phyloP scores from a whole-genome alignment of 30 jellyfish, hydroid and myxozoan species.

The Aurelia coerulea region DNA sequence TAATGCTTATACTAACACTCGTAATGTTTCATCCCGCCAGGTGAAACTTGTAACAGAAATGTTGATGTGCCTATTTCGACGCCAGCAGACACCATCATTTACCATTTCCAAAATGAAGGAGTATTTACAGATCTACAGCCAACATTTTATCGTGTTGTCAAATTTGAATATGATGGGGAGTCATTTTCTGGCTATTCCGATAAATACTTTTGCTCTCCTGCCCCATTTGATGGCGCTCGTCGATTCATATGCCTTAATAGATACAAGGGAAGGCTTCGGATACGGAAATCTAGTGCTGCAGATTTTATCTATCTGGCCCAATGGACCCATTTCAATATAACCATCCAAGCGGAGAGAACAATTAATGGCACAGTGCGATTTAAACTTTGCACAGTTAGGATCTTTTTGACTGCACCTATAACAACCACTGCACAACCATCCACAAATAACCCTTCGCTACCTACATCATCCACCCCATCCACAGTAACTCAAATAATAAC shows the following conservation, averaged over 20 bases:
- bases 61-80: conserved; percentile 22
- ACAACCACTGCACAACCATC: not conserved
- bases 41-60: conserved; percentile 26
- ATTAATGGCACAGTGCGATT: not conserved
- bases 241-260: conserved; percentile 66
- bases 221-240: conserved; percentile 41
- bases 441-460: not conserved
- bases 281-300: not conserved
- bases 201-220: conserved; percentile 50
- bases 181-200: conserved; percentile 35
- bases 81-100: not conserved
- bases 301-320: conserved; percentile 12
- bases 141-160: conserved; percentile 33
- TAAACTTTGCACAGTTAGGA: conserved; percentile 8
- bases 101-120: conserved; percentile 34
- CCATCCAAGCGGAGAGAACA: conserved; percentile 50
- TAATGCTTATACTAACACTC: not conserved
- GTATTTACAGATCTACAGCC: conserved; percentile 27
- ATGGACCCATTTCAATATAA: conserved; percentile 13
- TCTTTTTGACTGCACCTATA: not conserved
- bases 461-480: not conserved
- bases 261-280: conserved; percentile 49
- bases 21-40: not conserved
- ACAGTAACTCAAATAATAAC: not conserved
- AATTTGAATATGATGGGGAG: conserved; percentile 15